Evolutionary conservation across 2,888 invertebrate genomes (phyloP), one percentile per base, ranked within the genome.

Genomic region (Agrilus cyanescens): DNA sequence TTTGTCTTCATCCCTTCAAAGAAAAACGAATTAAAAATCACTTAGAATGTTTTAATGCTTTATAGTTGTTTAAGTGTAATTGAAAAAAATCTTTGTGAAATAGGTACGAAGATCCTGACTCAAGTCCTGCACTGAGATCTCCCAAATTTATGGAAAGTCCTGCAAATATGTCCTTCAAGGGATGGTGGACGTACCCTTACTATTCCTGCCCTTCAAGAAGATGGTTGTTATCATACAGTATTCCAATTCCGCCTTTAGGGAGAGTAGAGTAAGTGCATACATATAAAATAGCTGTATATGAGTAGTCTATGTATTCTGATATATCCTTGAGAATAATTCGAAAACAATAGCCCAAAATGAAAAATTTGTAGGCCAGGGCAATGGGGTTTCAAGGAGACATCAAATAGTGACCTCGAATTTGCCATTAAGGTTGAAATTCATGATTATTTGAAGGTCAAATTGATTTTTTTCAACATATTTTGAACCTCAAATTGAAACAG

Each of bases 121-220:
- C 74, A 41, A 74, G 69, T 48, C 75, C 76, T 45, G 69, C 71
- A 14, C 66, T 80, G 33, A 70, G 79, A 38, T 80, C 80, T n/a
- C 75, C 79, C 14, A 81, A 80, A 62, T 81, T 81, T 63, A 76
- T 80, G 71, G 70, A 74, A 44, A 74, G 76, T 38, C 75, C 77
- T 12, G 71, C 74, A n/a, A 74, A 75, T 41, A 70, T 73, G 45
- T 74, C 77, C 46, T 74, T 74, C 47, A 72, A 77, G 57, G 85
- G 88, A 16, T 85, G 85, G 80, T 91, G 90, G 90, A 90, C 89
- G 13, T 81, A 76, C 57, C 90, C 91, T 1, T 91, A 90, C 63
- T 89, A 82, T 64, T 86, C 86, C 51, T 91, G 91, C 66, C 76
- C 76, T 46, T 73, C 76, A 20, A 75, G 77, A 51, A 75, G 80